Evolutionary conservation across 2,888 invertebrate species (phyloP).

Genomic region (Drosophila longiperda): DNA sequence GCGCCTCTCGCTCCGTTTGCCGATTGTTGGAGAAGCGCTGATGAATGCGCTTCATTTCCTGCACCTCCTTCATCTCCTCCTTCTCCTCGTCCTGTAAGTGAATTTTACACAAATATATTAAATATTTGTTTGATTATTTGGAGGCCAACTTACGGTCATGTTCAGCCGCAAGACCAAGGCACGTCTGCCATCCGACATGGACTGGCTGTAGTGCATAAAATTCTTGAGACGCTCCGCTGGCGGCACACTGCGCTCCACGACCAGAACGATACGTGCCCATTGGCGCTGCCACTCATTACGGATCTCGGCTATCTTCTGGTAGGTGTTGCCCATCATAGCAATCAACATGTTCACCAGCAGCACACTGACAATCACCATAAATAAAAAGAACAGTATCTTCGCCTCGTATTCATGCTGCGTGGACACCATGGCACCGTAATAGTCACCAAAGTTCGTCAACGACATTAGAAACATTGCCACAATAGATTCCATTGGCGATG

Average conservation of each 20-base stretch:
- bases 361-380: constrained; percentile 98
- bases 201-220: constrained; percentile 96
- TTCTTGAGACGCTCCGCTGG: constrained; percentile 94
- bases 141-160: constrained; percentile 89
- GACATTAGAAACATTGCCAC: constrained; percentile 99
- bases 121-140: no score
- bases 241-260: constrained; percentile 98
- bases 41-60: constrained; percentile 95
- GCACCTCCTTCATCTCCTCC: constrained; percentile 96
- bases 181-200: constrained; percentile 94
- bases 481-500: constrained; percentile 96
- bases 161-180: constrained; percentile 95
- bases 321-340: constrained; percentile 99
- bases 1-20: constrained; percentile 82
- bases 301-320: constrained; percentile 98
- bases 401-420: constrained; percentile 95
- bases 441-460: constrained; percentile 97
- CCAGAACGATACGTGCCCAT: constrained; percentile 99
- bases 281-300: constrained; percentile 99
- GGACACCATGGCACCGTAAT: constrained; percentile 95
- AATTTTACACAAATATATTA: not conserved
- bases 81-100: constrained; percentile 93
- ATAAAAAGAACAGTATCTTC: constrained; percentile 97
- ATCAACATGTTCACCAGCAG: constrained; percentile 98
- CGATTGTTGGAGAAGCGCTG: constrained; percentile 92